These are phyloP conservation scores for Romanomermis culicivorax DNA, from an alignment of 2,888 invertebrate species.

Conservation along the genomic window DNA sequence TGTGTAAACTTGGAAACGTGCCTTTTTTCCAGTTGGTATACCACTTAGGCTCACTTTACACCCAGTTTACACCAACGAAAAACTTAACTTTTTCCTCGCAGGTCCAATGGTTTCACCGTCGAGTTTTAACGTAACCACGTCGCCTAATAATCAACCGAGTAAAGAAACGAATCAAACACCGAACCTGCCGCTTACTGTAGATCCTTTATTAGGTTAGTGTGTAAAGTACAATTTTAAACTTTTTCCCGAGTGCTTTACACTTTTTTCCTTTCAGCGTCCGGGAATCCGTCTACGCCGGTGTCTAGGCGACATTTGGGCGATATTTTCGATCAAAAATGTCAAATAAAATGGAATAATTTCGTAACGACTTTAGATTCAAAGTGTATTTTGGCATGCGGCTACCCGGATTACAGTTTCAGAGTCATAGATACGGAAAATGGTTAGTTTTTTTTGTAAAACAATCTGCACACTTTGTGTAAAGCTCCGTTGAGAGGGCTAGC, in stretches of 20 bases:
- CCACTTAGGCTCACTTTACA: too few species aligned
- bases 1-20: too few species aligned
- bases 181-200: slow-evolving; percentile 75
- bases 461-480: too few species aligned
- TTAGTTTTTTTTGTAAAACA: too few species aligned
- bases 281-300: slow-evolving; percentile 35
- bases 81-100: not conserved
- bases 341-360: slow-evolving; percentile 79
- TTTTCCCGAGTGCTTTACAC: not conserved
- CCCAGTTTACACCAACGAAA: too few species aligned
- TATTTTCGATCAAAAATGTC: slow-evolving; percentile 88
- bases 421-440: slow-evolving; percentile 72
- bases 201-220: slow-evolving; percentile 66
- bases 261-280: slow-evolving; percentile 16
- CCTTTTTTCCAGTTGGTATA: too few species aligned
- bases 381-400: slow-evolving; percentile 88
- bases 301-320: slow-evolving; percentile 71
- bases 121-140: not conserved
- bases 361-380: slow-evolving; percentile 90
- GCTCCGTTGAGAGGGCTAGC: too few species aligned
- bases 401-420: slow-evolving; percentile 97
- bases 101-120: not conserved
- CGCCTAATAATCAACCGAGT: not conserved
- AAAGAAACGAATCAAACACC: slow-evolving; percentile 31
- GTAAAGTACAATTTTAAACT: too few species aligned